These are phyloP conservation scores for Tridacna crocea DNA, from an alignment of 2,888 invertebrate genomes.

Conservation along the genomic window DNA sequence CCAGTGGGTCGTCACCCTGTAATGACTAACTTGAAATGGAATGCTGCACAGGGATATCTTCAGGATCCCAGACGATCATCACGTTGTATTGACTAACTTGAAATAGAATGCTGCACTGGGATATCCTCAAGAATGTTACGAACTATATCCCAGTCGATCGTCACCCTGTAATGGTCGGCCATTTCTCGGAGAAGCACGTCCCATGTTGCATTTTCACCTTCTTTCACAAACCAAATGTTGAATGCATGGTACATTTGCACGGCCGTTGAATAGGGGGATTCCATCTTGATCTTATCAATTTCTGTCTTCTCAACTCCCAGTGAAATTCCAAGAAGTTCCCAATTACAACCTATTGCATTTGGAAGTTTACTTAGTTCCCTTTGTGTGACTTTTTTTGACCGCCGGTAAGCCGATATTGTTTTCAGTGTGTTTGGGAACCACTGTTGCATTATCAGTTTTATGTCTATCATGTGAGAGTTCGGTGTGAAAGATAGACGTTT, in stretches of 20 bases:
- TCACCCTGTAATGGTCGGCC: slow-evolving; percentile 6
- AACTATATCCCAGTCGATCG: slow-evolving; percentile 29
- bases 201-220: slow-evolving; percentile 16
- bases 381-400: slow-evolving; percentile 5
- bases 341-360: slow-evolving; percentile 28
- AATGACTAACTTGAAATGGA: neutral
- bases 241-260: slow-evolving; percentile 24
- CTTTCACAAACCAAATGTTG: slow-evolving; percentile 3
- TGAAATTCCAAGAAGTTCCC: slow-evolving; percentile 30
- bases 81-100: neutral
- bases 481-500: neutral
- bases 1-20: slow-evolving; percentile 23
- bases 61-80: no score
- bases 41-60: no score
- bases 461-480: slow-evolving; percentile 9
- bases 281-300: slow-evolving; percentile 29
- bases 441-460: neutral
- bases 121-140: slow-evolving; percentile 5
- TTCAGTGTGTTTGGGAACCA: slow-evolving; percentile 21
- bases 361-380: slow-evolving; percentile 14
- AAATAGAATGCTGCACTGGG: neutral
- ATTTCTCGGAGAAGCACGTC: slow-evolving; percentile 11
- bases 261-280: slow-evolving; percentile 5
- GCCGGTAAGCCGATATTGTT: neutral
- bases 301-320: slow-evolving; percentile 13